Base-by-base conservation (phyloP, 1,140 invertebrate species). In the Mactra quadrangularis region DNA sequence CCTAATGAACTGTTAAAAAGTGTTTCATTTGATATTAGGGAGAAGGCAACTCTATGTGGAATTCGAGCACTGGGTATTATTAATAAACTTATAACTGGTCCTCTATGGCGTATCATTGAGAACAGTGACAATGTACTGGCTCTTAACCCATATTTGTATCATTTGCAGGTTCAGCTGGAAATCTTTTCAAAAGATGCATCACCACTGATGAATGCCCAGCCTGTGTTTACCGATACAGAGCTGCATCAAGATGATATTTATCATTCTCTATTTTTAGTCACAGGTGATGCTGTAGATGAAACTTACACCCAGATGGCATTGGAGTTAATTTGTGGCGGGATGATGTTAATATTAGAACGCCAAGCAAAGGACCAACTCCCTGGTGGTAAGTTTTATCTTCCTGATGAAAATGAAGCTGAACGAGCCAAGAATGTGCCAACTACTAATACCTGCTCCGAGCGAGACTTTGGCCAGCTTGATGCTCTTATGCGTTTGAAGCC, bases 391-490 rank as follows among this genome's bases (percentile, higher is more conserved):
- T 52, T 38, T 29, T 66, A 33, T 29, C 31, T 29, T 47, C 38
- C 22, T 9, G 29, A 68, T 6, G 15, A 22, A 27, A 13, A 15
- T 27, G 25, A 15, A 1, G 15, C 6, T 47, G 38, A 31, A 1
- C 1, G 9, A 15, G 1, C 47, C 13, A 4, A 1, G n/a, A 22
- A 19, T 45, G 45, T 45, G 2, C 64, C 64, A 13, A 47, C n/a
- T n/a, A 68, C 64, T 2, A 68, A 68, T 29, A 68, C 64, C 9
- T 1, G 3, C 7, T 47, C 38, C 2, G 64, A 47, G 13, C 19
- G 64, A 38, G 64, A 68, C 41, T 68, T 68, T 47, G 38, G 35
- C 35, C 38, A 52, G 22, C 38, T 68, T 27, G 64, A 68, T 68
- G 29, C 47, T 22, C 11, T 68, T 19, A 68, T 68, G 64, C 33